Conservation (phyloP, 2,888 invertebrate genomes). For the Orthonychiurus folsomi region DNA sequence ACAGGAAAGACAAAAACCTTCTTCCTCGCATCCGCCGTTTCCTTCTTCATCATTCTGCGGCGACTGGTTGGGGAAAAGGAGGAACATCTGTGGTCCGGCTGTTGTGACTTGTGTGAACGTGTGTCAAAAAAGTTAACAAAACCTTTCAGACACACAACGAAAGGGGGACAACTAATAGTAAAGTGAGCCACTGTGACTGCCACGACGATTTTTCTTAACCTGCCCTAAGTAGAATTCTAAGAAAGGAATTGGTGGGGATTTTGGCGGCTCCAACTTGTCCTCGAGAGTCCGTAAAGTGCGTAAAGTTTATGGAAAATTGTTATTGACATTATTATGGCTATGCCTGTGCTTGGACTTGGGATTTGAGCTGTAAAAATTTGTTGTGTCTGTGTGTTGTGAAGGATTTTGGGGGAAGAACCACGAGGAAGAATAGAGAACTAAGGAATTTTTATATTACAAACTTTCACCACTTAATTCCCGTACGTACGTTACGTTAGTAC, state of each 20-base stretch:
- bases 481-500: neutral
- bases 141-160: neutral
- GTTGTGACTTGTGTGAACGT: conserved; percentile 1
- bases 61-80: too few relatives aligned
- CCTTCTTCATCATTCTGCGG: neutral
- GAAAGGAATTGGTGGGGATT: too few relatives aligned
- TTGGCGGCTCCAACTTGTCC: too few relatives aligned
- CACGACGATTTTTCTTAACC: neutral
- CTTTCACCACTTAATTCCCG: neutral
- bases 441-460: neutral
- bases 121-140: conserved; percentile 1
- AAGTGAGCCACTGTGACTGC: too few relatives aligned
- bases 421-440: neutral
- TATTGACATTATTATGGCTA: too few relatives aligned
- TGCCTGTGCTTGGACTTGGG: neutral
- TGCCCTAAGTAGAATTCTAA: neutral
- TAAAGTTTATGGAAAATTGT: too few relatives aligned
- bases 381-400: neutral
- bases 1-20: neutral
- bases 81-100: neutral
- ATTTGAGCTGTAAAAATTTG: neutral
- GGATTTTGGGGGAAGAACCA: neutral
- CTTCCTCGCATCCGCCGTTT: neutral
- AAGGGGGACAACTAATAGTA: too few relatives aligned
- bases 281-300: too few relatives aligned